These are phyloP conservation scores for Coelopa frigida DNA, from an alignment of 1,140 invertebrate genomes.

Conservation along the genomic window DNA sequence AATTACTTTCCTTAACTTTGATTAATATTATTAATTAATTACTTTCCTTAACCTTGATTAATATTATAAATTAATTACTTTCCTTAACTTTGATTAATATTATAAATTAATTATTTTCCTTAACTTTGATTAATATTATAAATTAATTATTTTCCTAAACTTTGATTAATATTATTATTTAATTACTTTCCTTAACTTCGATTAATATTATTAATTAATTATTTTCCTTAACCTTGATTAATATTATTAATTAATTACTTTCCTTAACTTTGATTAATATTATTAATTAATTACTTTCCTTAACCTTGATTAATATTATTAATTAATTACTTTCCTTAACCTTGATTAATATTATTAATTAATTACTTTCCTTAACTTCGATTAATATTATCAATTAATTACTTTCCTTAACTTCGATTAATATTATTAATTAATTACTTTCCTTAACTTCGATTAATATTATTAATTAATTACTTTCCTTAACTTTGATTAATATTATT, in stretches of 20 bases:
- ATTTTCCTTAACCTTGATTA: neutral
- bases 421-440: neutral
- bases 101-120: slow-evolving; percentile 6
- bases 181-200: slow-evolving; percentile 6
- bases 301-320: neutral
- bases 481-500: neutral
- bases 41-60: neutral
- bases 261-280: slow-evolving; percentile 5
- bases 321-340: slow-evolving; percentile 8
- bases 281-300: neutral
- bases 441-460: neutral
- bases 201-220: neutral
- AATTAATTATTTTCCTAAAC: neutral
- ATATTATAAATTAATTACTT: neutral
- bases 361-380: neutral
- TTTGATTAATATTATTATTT: neutral
- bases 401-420: neutral
- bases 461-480: slow-evolving; percentile 6
- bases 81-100: neutral
- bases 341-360: neutral
- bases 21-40: slow-evolving; percentile 7
- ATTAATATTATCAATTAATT: slow-evolving; percentile 7
- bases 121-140: neutral
- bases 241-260: slow-evolving; percentile 5
- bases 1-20: neutral